Evolutionary conservation across 2,888 invertebrate genomes (phyloP).

Genomic region (Vannuccia rotundouncinata): DNA sequence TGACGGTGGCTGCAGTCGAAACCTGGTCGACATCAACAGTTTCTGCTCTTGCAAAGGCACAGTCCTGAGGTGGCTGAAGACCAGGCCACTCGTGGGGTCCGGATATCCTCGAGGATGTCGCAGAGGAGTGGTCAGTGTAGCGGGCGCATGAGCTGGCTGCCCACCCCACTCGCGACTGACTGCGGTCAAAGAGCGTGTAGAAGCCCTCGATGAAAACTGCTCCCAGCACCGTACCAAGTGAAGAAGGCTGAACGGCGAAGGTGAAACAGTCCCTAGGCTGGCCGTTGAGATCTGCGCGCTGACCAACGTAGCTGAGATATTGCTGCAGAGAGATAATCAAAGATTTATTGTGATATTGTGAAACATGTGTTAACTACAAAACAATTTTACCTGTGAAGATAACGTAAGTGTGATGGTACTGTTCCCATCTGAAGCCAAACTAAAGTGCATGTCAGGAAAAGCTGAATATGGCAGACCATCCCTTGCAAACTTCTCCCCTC

Average conservation of each 20-base stretch:
- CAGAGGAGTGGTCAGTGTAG: background rate
- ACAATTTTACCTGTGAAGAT: background rate
- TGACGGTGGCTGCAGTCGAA: background rate
- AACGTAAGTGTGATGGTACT: background rate
- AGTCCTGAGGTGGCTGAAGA: background rate
- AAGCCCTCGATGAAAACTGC: constrained; percentile 57
- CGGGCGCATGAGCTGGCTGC: constrained; percentile 48
- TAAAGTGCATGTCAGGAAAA: constrained; percentile 29
- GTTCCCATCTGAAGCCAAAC: background rate
- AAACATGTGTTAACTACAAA: no score
- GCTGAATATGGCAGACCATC: background rate
- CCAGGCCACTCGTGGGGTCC: background rate
- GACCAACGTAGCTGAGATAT: constrained; percentile 50
- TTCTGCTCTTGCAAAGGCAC: background rate
- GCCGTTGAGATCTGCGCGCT: constrained; percentile 36
- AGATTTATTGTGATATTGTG: no score
- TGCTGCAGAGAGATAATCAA: constrained; percentile 47
- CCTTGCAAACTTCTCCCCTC: background rate
- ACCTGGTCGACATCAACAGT: background rate
- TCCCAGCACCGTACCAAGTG: constrained; percentile 43
- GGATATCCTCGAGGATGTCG: background rate
- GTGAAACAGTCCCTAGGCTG: constrained; percentile 48
- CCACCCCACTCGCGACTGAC: constrained; percentile 51
- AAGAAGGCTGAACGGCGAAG: constrained; percentile 44
- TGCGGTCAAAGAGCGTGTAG: constrained; percentile 56